Percentiles rank a stretch among this genome's conserved stretches.
phyloP scores from a whole-genome alignment of 2,888 invertebrate genomes.

The Pocota personata region DNA sequence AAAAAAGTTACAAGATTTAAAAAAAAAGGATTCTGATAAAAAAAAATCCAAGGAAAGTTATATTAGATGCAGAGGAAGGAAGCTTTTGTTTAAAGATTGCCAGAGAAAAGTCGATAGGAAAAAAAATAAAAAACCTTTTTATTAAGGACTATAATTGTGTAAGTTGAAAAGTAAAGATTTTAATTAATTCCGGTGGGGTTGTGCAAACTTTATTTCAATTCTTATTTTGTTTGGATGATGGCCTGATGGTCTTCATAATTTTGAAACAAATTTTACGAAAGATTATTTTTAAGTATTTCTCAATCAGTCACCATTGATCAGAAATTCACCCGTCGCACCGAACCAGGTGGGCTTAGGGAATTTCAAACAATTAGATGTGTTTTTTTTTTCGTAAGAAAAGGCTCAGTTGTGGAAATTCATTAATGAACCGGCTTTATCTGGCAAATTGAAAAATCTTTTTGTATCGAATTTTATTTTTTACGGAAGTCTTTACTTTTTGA shows the following conservation, averaged over 20 bases:
- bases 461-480: not conserved
- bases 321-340: not conserved
- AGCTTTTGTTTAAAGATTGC: not conserved
- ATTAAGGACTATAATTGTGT: not conserved
- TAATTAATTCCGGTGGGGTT: constrained; percentile 34
- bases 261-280: constrained; percentile 1
- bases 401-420: not conserved
- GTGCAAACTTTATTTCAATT: not conserved
- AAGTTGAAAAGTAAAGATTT: constrained; percentile 36
- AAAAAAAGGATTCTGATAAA: not conserved
- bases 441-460: not conserved
- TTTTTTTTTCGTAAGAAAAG: too few relatives aligned
- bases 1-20: not conserved
- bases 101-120: not conserved
- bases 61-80: not conserved
- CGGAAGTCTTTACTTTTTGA: too few relatives aligned
- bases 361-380: not conserved
- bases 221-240: not conserved
- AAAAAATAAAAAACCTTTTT: not conserved
- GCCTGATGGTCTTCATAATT: not conserved
- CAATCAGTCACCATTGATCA: not conserved
- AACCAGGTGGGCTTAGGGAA: not conserved
- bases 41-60: not conserved
- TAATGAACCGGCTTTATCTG: not conserved
- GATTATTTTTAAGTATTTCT: constrained; percentile 23